Percentiles rank a stretch among this genome's conserved stretches.
These are phyloP conservation scores for Apteryx mantelli DNA, from an alignment of 2,113 vertebrate genomes.

Conservation along the genomic window DNA sequence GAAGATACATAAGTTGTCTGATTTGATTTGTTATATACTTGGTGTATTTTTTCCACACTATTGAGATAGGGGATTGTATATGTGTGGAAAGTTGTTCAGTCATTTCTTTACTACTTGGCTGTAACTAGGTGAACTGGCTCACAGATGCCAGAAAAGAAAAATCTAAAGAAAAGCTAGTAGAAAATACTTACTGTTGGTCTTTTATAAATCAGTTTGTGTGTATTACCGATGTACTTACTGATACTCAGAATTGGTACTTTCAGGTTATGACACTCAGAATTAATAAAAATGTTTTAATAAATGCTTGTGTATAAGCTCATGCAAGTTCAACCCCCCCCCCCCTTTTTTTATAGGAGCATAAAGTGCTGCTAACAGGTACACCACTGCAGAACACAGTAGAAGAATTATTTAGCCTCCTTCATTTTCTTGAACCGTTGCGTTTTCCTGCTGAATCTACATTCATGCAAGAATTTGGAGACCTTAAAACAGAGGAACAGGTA, in stretches of 20 bases:
- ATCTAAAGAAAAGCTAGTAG: background rate
- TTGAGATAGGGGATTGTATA: background rate
- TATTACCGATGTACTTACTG: background rate
- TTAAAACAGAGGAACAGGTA: constrained; percentile 98
- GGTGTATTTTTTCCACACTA: rapidly evolving
- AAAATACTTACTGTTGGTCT: background rate
- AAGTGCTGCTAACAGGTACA: constrained; percentile 95
- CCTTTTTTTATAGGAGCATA: constrained; percentile 88
- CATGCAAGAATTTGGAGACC: constrained; percentile 98
- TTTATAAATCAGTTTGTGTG: background rate
- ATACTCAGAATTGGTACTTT: background rate
- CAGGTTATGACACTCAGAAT: background rate
- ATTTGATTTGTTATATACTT: background rate
- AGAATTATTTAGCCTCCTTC: constrained; percentile 96
- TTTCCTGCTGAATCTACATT: constrained; percentile 95
- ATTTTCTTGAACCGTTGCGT: constrained; percentile 93
- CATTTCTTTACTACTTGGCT: background rate
- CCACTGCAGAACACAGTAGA: constrained; percentile 98
- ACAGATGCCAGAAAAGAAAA: background rate
- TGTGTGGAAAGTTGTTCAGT: background rate
- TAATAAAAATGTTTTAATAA: background rate
- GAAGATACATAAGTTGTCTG: background rate
- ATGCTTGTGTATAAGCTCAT: background rate
- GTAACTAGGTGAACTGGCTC: background rate
- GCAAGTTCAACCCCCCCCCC: background rate